A percentile compares a stretch with the other conserved stretches of the same genome.
These are phyloP conservation scores for Pampusana beccarii DNA, from an alignment of 2,113 vertebrate genomes.

Conservation along the genomic window DNA sequence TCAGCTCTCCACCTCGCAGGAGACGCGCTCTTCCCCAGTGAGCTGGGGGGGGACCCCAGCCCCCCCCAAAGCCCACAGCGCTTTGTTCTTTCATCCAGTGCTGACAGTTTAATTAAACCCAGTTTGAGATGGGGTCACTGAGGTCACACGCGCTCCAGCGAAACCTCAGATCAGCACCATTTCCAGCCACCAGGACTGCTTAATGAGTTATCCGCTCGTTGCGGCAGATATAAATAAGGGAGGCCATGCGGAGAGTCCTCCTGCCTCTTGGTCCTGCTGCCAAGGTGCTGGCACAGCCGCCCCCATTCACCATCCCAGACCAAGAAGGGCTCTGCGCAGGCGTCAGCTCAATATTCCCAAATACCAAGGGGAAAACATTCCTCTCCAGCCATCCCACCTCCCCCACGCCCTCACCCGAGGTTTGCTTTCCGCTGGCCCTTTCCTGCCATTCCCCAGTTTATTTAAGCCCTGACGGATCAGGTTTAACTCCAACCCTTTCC, in stretches of 20 bases:
- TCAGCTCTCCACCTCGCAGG: conserved; percentile 29
- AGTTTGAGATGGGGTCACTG: conserved; percentile 55
- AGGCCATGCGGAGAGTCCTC: neutral
- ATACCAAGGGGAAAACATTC: conserved; percentile 1
- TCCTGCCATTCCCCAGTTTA: conserved; percentile 31
- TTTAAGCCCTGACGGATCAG: neutral
- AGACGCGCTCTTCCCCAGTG: neutral
- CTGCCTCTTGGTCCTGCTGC: neutral
- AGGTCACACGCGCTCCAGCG: conserved; percentile 51
- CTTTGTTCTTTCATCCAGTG: conserved; percentile 65
- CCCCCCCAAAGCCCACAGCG: neutral
- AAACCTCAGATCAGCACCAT: conserved; percentile 66
- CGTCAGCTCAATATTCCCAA: neutral
- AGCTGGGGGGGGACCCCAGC: neutral
- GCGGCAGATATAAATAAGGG: neutral
- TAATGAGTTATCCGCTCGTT: conserved; percentile 47
- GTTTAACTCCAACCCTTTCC: conserved; percentile 5
- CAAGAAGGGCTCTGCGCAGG: neutral
- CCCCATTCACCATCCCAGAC: neutral
- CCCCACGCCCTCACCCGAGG: neutral
- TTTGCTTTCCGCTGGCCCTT: neutral
- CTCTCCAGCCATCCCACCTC: neutral
- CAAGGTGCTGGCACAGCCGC: neutral
- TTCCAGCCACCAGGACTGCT: conserved; percentile 55
- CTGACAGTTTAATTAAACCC: conserved; percentile 77